phyloP scores from a whole-genome alignment of 2,113 vertebrate genomes.

The Phrynosoma blainvillii region DNA sequence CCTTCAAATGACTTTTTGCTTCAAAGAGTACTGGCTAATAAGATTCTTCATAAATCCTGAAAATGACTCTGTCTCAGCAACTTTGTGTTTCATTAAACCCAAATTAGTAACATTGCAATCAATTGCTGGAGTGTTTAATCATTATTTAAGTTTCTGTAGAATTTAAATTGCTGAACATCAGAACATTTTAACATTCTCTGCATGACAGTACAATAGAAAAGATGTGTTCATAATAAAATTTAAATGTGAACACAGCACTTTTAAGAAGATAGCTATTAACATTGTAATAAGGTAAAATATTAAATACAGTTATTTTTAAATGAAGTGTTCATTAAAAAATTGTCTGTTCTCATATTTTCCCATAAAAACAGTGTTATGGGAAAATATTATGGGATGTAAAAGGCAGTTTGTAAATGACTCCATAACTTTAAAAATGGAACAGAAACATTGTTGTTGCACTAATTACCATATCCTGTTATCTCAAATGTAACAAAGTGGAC shows the following conservation, averaged over 20 bases:
- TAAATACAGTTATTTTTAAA: neutral
- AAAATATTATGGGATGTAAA: neutral
- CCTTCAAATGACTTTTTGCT: conserved; percentile 44
- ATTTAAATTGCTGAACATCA: conserved; percentile 18
- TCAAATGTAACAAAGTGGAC: neutral
- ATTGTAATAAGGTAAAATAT: neutral
- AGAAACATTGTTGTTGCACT: neutral
- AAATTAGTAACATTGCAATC: conserved; percentile 31
- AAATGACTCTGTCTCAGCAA: conserved; percentile 54
- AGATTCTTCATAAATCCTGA: conserved; percentile 49
- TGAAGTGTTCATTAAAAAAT: neutral
- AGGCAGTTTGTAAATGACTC: neutral
- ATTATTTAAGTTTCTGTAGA: conserved; percentile 1
- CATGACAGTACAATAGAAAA: neutral
- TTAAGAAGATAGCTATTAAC: neutral
- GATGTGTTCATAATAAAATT: neutral
- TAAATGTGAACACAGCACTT: neutral
- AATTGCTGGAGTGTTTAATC: neutral
- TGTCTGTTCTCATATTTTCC: neutral
- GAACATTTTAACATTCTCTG: neutral
- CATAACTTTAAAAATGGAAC: neutral
- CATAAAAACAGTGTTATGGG: neutral
- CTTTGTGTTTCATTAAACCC: conserved; percentile 26
- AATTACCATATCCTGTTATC: neutral
- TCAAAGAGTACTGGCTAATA: conserved; percentile 48